Base-by-base conservation (phyloP, 92 coral and sea anemone species). In the Nematostella vectensis region DNA sequence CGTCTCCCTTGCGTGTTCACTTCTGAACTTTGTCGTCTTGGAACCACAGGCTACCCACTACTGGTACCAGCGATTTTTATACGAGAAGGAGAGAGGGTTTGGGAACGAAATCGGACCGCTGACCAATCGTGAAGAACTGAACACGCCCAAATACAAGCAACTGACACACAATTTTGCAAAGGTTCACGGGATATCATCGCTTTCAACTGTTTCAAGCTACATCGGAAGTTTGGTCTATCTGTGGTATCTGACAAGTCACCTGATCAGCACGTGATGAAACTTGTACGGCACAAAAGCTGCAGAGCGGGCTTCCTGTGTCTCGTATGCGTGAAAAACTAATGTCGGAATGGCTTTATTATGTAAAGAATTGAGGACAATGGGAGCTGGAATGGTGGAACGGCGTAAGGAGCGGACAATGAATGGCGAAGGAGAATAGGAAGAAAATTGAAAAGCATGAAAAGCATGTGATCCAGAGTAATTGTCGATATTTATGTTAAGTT, bases 91-190 rank as follows among this genome's bases (percentile, higher is more conserved):
- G 57, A 37, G 72, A 21, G 72, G 72, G 12, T 55, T 66, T 43
- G 72, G 72, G 15, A 31, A 55, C 72, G 72, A 66, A 38, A 31
- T 66, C 16, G 72, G 72, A 11, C 72, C 72, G 2, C 45, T 66
- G 39, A 66, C 54, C 36, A 40, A 66, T 47, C 54, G 55, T 25
- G 63, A 55, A 1, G 23, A 49, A 29, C 31, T 66, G 63, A 50
- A 59, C 47, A 66, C 28, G 15, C 38, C 43, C 11, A 45, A 54
- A 8, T 66, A 66, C 63, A 66, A 66, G 48, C 55, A 20, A 10
- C 55, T 66, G 13, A 66, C 72, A 11, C 72, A 66, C 47, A 47
- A 55, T 30, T 66, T 66, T 29, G 72, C 55, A 3, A 66, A 23
- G 55, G 20, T 27, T 19, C 72, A 66, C 31, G 72, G 72, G 25